Percentiles rank a stretch among this genome's conserved stretches.
phyloP scores from a whole-genome alignment of 2,797 vertebrate species.

The Girardinus metallicus region DNA sequence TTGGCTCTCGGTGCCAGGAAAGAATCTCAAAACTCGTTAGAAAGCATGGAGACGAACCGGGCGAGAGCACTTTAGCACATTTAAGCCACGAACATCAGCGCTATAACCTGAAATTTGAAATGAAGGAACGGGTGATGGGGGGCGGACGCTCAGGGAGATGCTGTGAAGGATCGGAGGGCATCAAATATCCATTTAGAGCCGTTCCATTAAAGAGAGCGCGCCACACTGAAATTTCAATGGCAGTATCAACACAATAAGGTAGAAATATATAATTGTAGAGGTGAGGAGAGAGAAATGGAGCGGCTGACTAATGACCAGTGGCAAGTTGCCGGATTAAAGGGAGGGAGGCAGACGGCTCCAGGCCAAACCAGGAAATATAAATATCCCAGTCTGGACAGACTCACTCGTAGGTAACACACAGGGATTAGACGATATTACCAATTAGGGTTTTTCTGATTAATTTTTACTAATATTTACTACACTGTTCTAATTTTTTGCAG shows the following conservation, averaged over 20 bases:
- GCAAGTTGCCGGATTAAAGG: conserved; percentile 79
- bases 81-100: conserved; percentile 43
- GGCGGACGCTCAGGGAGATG: conserved; percentile 16
- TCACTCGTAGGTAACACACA: conserved; percentile 34
- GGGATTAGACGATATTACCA: background rate
- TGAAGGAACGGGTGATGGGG: conserved; percentile 7
- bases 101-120: conserved; percentile 42
- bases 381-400: conserved; percentile 46
- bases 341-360: conserved; percentile 81
- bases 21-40: conserved; percentile 34
- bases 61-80: conserved; percentile 41
- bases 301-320: conserved; percentile 66
- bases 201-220: conserved; percentile 30
- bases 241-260: conserved; percentile 53
- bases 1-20: conserved; percentile 11
- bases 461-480: background rate
- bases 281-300: conserved; percentile 52
- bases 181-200: conserved; percentile 50
- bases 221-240: conserved; percentile 27
- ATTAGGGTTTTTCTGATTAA: background rate
- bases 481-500: background rate
- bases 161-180: conserved; percentile 42
- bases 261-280: conserved; percentile 36
- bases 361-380: conserved; percentile 44
- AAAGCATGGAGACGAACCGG: conserved; percentile 31